Conservation (phyloP, 2,888 invertebrate species). For the Nycteola revayana region DNA sequence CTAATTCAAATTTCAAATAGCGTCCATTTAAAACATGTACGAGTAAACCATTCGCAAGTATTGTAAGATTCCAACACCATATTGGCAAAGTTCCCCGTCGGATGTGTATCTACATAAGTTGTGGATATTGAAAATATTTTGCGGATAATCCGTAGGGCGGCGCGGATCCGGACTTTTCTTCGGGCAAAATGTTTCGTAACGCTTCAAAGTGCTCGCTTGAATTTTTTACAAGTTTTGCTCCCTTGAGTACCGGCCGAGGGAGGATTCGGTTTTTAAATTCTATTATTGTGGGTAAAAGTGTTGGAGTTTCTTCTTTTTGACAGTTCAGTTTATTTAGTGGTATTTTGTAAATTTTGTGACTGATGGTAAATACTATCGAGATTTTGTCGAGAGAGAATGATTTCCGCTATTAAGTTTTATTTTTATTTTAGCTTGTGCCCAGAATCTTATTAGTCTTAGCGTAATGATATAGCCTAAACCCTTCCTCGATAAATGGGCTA, state of each 20-base stretch:
- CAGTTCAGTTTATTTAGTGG: too few species aligned
- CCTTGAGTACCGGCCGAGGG: slow-evolving; percentile 3
- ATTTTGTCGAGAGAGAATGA: too few species aligned
- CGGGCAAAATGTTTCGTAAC: slow-evolving; percentile 29
- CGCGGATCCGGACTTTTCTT: slow-evolving; percentile 18
- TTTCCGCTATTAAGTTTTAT: too few species aligned
- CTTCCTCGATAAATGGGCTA: too few species aligned
- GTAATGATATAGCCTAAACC: too few species aligned
- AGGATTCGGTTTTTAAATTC: slow-evolving; percentile 17
- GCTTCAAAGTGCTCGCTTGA: slow-evolving; percentile 23
- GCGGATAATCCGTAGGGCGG: slow-evolving; percentile 44
- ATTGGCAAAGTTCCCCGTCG: slow-evolving; percentile 33
- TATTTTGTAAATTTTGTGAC: too few species aligned
- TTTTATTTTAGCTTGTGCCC: too few species aligned
- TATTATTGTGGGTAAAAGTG: slow-evolving; percentile 9
- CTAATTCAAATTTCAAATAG: too few species aligned
- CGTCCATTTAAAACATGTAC: slow-evolving; percentile 25
- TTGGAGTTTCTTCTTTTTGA: slow-evolving; percentile 5
- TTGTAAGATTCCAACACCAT: slow-evolving; percentile 32
- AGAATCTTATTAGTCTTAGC: too few species aligned
- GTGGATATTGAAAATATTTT: slow-evolving; percentile 66
- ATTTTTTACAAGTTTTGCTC: slow-evolving; percentile 24
- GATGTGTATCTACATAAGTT: slow-evolving; percentile 43
- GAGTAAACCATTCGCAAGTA: slow-evolving; percentile 28
- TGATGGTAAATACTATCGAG: too few species aligned